Conservation (phyloP, 2,888 invertebrate species). For the Meganola albula region DNA sequence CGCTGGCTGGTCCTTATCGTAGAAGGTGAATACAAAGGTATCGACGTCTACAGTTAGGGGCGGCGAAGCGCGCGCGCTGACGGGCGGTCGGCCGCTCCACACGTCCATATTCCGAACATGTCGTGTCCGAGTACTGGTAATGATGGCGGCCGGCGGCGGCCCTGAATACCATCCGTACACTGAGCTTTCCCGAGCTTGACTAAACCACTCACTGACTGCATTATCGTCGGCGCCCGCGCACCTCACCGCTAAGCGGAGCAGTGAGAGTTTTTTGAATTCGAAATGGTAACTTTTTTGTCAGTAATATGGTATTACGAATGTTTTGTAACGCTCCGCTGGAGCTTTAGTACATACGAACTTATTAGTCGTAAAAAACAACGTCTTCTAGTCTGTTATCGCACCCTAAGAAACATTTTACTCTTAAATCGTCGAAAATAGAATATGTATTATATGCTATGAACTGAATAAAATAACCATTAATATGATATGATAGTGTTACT, state of each 20-base stretch:
- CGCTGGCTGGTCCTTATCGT: conserved; percentile 80
- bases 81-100: conserved; percentile 82
- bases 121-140: conserved; percentile 35
- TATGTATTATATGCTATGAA: too few species aligned
- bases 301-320: conserved; percentile 6
- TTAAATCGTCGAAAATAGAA: too few species aligned
- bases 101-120: conserved; percentile 82
- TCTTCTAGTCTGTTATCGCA: too few species aligned
- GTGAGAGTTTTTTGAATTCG: conserved; percentile 41
- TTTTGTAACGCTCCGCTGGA: conserved; percentile 5
- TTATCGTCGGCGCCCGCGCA: conserved; percentile 28
- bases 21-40: conserved; percentile 89
- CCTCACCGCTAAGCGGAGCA: conserved; percentile 34
- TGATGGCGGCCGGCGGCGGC: conserved; percentile 57
- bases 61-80: conserved; percentile 79
- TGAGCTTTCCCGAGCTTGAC: conserved; percentile 51
- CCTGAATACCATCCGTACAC: conserved; percentile 58
- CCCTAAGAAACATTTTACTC: too few species aligned
- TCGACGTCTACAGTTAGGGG: conserved; percentile 84
- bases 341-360: neutral
- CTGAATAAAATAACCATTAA: too few species aligned
- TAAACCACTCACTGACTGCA: conserved; percentile 7
- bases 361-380: too few species aligned
- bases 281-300: conserved; percentile 27
- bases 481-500: too few species aligned